A percentile compares a stretch with the other conserved stretches of the same genome.
Evolutionary conservation across 2,888 invertebrate genomes (phyloP).

Genomic region (Lasioglossum malachurum): DNA sequence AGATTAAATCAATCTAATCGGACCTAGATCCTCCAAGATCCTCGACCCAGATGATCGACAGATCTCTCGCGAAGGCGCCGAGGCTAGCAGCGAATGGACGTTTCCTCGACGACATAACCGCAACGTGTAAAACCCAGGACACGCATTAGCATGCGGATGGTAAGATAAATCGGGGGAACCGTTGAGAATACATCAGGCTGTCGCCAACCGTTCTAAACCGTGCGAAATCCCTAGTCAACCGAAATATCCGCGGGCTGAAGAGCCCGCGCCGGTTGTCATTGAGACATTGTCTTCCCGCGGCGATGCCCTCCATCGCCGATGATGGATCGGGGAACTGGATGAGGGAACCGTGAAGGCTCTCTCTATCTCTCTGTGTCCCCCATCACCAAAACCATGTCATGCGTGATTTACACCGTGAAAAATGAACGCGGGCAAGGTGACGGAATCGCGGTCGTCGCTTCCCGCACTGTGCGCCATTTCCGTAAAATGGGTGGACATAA

Average conservation of each 20-base stretch:
- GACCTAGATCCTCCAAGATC: not conserved
- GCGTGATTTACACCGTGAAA: slow-evolving; percentile 63
- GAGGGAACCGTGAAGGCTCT: not conserved
- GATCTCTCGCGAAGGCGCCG: not conserved
- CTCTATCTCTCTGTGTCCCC: not conserved
- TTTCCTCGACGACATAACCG: not conserved
- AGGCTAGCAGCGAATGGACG: not conserved
- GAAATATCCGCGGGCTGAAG: slow-evolving; percentile 21
- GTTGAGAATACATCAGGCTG: slow-evolving; percentile 16
- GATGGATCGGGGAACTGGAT: slow-evolving; percentile 34
- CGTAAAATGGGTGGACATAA: not conserved
- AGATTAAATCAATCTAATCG: not conserved
- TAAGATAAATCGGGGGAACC: slow-evolving; percentile 22
- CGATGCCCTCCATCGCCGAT: slow-evolving; percentile 4
- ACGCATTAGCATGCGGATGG: not conserved
- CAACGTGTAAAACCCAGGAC: not conserved
- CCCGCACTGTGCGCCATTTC: not conserved
- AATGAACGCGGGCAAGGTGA: slow-evolving; percentile 52
- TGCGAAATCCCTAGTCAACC: slow-evolving; percentile 1
- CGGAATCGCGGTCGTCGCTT: slow-evolving; percentile 40
- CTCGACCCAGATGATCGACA: not conserved
- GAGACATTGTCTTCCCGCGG: slow-evolving; percentile 32
- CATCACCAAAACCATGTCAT: slow-evolving; percentile 16
- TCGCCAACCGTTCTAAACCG: slow-evolving; percentile 5
- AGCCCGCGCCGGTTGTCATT: not conserved